These are phyloP conservation scores for Odocoileus hemionus DNA, from an alignment of 2,113 vertebrate genomes.

Conservation along the genomic window DNA sequence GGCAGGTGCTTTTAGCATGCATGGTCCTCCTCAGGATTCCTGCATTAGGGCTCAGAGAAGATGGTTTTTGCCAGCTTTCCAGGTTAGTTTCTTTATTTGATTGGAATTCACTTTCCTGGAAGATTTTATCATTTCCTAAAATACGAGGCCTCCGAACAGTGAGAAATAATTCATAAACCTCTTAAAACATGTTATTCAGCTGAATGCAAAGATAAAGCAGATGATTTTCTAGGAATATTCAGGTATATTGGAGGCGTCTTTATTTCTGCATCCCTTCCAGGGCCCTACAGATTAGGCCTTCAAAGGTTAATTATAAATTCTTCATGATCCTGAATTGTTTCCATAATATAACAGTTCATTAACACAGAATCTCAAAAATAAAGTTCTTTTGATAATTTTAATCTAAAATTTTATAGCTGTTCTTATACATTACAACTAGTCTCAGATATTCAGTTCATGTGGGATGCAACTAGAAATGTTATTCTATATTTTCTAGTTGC, in stretches of 20 bases:
- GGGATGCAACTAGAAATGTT: neutral
- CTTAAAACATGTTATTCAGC: neutral
- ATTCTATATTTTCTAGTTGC: neutral
- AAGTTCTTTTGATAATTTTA: constrained; percentile 34
- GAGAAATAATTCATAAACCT: neutral
- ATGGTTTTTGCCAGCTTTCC: neutral
- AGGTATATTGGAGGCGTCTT: neutral
- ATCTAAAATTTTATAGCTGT: neutral
- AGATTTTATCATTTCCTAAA: neutral
- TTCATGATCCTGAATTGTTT: neutral
- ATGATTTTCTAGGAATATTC: neutral
- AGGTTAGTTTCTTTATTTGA: neutral
- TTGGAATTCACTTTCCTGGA: neutral
- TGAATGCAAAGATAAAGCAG: neutral
- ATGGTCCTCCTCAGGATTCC: neutral
- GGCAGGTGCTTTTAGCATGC: neutral
- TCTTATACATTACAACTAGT: neutral
- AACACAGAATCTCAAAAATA: constrained; percentile 25
- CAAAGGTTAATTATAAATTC: neutral
- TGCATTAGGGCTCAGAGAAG: neutral
- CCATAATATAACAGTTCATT: neutral
- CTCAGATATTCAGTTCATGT: neutral
- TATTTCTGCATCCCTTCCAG: neutral
- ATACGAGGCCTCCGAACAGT: neutral
- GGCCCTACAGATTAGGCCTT: neutral